Conservation (phyloP, 2,113 vertebrate species). For the Phaethon lepturus region DNA sequence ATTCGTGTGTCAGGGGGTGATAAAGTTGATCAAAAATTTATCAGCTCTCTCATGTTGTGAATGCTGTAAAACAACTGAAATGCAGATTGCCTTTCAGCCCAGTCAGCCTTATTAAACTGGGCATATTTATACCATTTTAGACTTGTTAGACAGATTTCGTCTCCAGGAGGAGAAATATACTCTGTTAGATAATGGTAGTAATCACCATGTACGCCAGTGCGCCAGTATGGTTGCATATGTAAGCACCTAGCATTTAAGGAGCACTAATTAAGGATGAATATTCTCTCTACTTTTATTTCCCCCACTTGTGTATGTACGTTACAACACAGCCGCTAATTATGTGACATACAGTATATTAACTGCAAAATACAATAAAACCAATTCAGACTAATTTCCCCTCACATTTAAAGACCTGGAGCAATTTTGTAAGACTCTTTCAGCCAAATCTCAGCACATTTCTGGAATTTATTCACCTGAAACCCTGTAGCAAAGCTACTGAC, state of each 20-base stretch:
- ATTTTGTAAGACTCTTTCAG: not conserved
- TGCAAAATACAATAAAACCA: not conserved
- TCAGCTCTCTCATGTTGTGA: not conserved
- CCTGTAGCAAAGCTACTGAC: not conserved
- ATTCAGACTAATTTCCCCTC: not conserved
- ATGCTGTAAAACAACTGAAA: not conserved
- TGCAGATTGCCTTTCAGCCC: not conserved
- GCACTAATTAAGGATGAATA: slow-evolving; percentile 12
- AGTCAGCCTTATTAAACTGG: not conserved
- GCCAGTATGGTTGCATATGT: not conserved
- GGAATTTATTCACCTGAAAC: not conserved
- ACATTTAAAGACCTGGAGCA: not conserved
- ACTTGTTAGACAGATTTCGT: not conserved
- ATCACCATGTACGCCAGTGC: rapidly evolving
- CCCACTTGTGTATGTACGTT: not conserved
- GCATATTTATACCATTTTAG: not conserved
- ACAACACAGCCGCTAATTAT: not conserved
- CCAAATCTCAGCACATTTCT: not conserved
- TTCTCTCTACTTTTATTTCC: slow-evolving; percentile 26
- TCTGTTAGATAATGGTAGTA: not conserved
- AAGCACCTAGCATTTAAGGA: slow-evolving; percentile 13
- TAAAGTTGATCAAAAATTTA: not conserved
- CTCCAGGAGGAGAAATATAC: slow-evolving; percentile 30
- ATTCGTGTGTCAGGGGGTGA: not conserved
- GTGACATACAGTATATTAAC: not conserved